Evolutionary conservation across 30 jellyfish, hydroid and myxozoan genomes (phyloP).

Genomic region (Turritopsis rubra): DNA sequence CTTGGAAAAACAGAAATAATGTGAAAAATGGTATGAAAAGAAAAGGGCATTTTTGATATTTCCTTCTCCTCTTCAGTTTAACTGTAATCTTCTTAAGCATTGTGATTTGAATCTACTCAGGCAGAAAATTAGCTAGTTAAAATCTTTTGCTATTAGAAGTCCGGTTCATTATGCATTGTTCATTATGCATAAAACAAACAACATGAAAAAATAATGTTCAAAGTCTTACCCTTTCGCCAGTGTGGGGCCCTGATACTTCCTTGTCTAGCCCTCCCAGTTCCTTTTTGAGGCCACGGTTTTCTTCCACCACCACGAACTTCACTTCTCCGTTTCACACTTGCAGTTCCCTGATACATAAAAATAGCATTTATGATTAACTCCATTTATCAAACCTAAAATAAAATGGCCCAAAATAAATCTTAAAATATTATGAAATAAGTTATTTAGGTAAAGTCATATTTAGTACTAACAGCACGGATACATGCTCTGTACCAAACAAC

Average conservation of each 20-base stretch:
- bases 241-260: conserved; percentile 99
- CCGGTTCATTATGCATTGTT: too few species aligned
- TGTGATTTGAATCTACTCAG: too few species aligned
- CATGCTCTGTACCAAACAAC: conserved; percentile 95
- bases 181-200: too few species aligned
- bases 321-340: conserved; percentile 68
- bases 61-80: too few species aligned
- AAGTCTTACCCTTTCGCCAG: conserved; percentile 77
- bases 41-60: too few species aligned
- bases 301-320: conserved; percentile 99
- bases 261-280: conserved; percentile 95
- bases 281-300: conserved; percentile 97
- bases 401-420: background rate
- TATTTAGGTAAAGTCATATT: too few species aligned
- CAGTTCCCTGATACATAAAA: conserved; percentile 64
- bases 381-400: background rate
- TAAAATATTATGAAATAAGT: too few species aligned
- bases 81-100: too few species aligned
- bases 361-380: background rate
- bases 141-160: too few species aligned
- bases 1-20: too few species aligned
- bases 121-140: too few species aligned
- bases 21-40: too few species aligned
- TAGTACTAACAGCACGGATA: conserved; percentile 50
- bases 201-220: background rate